Evolutionary conservation across 2,113 vertebrate species (phyloP).

Genomic region (Austrofundulus limnaeus): DNA sequence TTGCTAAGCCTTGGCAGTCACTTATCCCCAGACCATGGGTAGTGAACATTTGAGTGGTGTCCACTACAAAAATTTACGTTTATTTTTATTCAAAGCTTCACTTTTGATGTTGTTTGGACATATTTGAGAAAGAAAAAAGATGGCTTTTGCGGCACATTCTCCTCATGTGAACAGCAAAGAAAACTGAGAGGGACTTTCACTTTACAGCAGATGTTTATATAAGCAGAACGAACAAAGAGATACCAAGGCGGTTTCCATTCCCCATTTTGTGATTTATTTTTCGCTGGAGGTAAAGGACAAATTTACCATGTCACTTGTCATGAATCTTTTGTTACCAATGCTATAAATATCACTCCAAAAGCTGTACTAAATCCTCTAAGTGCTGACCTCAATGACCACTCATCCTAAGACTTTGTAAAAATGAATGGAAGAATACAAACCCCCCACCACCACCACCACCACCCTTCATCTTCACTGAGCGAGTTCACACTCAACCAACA

Average conservation of each 20-base stretch:
- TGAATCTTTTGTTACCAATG: slow-evolving; percentile 36
- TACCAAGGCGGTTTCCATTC: slow-evolving; percentile 39
- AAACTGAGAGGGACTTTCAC: slow-evolving; percentile 20
- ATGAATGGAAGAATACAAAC: slow-evolving; percentile 15
- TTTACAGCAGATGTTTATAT: slow-evolving; percentile 26
- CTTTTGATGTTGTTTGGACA: slow-evolving; percentile 6
- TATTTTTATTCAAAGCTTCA: neutral
- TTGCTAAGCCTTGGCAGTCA: slow-evolving; percentile 25
- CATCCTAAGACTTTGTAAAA: slow-evolving; percentile 40
- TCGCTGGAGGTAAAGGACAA: slow-evolving; percentile 37
- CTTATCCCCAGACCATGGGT: slow-evolving; percentile 39
- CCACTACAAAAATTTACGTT: slow-evolving; percentile 18
- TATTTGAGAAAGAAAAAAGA: slow-evolving; percentile 10
- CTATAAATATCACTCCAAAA: slow-evolving; percentile 34
- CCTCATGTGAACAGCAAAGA: slow-evolving; percentile 22
- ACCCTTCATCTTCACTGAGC: slow-evolving; percentile 24
- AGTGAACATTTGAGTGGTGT: slow-evolving; percentile 26
- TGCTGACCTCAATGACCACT: slow-evolving; percentile 31
- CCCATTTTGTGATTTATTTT: slow-evolving; percentile 21
- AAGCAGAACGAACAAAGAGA: slow-evolving; percentile 39
- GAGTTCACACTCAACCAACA: slow-evolving; percentile 53
- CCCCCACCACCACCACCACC: too few relatives aligned
- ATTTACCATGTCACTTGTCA: slow-evolving; percentile 29
- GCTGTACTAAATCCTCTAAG: slow-evolving; percentile 24
- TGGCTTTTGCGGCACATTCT: slow-evolving; percentile 9